Percentiles rank a stretch among this genome's conserved stretches.
These are phyloP conservation scores for Lethenteron camtschaticum DNA, from an alignment of 2,113 vertebrate genomes.

Conservation along the genomic window DNA sequence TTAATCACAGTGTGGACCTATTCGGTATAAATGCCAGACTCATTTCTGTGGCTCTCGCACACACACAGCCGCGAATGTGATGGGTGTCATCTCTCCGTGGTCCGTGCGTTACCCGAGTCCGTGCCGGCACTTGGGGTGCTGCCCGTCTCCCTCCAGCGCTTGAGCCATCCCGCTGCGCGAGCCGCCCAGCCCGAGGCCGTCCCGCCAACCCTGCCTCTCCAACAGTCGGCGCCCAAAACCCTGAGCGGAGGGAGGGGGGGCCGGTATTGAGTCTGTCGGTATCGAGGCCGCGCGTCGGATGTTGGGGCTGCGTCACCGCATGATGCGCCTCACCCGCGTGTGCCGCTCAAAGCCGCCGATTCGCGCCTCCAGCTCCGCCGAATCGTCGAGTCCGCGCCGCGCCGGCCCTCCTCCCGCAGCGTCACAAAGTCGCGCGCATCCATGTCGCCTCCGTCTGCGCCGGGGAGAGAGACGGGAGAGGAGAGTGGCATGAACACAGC, in stretches of 20 bases:
- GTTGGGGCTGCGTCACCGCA: too few species aligned
- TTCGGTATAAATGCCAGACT: background rate
- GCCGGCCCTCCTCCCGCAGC: conserved; percentile 54
- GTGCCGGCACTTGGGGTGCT: conserved; percentile 67
- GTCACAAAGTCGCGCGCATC: conserved; percentile 56
- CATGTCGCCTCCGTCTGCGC: conserved; percentile 61
- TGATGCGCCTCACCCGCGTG: conserved; percentile 39
- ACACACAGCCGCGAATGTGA: too few species aligned
- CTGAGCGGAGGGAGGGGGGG: conserved; percentile 17
- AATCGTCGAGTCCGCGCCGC: conserved; percentile 39
- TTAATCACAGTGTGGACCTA: background rate
- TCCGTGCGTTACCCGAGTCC: conserved; percentile 55
- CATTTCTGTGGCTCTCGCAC: background rate
- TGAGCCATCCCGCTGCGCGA: conserved; percentile 42
- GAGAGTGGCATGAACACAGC: background rate
- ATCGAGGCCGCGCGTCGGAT: too few species aligned
- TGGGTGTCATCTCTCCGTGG: too few species aligned
- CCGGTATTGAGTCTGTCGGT: too few species aligned
- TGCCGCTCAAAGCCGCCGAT: conserved; percentile 63
- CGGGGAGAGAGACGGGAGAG: conserved; percentile 9
- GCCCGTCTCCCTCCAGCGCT: conserved; percentile 60
- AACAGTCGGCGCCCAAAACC: conserved; percentile 70
- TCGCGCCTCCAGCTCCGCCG: conserved; percentile 19
- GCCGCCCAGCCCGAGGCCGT: conserved; percentile 59
- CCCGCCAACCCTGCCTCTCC: conserved; percentile 78